phyloP scores from a whole-genome alignment of 2,888 invertebrate species.

The Pristionchus japonicus region DNA sequence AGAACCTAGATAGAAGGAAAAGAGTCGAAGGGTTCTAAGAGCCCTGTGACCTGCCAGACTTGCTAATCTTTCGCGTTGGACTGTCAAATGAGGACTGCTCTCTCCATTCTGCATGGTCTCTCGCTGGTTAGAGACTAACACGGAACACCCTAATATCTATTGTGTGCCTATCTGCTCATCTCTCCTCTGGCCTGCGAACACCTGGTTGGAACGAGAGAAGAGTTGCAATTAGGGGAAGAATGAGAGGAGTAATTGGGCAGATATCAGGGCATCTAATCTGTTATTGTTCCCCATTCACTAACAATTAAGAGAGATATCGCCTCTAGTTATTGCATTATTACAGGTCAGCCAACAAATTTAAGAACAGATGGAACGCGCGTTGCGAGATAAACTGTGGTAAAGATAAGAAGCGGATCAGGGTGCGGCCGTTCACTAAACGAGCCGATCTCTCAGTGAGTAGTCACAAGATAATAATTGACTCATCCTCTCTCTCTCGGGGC shows the following conservation, averaged over 20 bases:
- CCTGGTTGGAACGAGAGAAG: neutral
- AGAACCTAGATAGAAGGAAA: no score
- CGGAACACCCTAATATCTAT: neutral
- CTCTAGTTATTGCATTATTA: neutral
- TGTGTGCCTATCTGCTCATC: constrained; percentile 24
- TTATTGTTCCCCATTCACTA: neutral
- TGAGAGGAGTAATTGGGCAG: neutral
- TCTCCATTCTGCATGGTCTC: neutral
- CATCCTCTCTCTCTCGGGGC: neutral
- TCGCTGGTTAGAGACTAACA: neutral
- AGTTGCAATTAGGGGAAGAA: neutral
- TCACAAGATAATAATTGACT: constrained; percentile 33
- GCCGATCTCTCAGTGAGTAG: neutral
- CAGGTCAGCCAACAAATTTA: no score
- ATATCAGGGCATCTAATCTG: neutral
- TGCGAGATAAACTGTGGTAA: neutral
- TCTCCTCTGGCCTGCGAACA: neutral
- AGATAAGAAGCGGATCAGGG: neutral
- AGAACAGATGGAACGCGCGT: neutral
- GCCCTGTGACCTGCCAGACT: neutral
- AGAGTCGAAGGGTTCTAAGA: neutral
- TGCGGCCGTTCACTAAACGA: neutral
- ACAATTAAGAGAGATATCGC: neutral
- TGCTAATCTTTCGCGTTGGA: neutral
- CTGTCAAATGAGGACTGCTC: neutral